These are phyloP conservation scores for Hirtodrosophila alboralis DNA, from an alignment of 2,888 invertebrate genomes.

Conservation along the genomic window DNA sequence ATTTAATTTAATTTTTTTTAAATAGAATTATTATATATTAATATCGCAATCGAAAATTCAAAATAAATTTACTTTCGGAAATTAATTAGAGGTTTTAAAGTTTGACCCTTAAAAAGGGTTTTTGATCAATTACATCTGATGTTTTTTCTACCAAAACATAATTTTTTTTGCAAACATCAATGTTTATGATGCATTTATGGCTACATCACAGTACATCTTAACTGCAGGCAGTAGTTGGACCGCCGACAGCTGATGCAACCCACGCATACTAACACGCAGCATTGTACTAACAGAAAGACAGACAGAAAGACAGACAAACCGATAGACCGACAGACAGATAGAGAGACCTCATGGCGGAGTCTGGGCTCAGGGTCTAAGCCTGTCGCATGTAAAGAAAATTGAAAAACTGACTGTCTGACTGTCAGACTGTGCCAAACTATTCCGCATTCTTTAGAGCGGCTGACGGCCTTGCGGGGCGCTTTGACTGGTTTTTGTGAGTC, in stretches of 20 bases:
- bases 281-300: neutral
- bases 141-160: too few species aligned
- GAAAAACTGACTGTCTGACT: slow-evolving; percentile 36
- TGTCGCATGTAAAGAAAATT: slow-evolving; percentile 44
- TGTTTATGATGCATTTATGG: too few species aligned
- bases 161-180: too few species aligned
- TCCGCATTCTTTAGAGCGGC: slow-evolving; percentile 66
- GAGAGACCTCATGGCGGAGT: slow-evolving; percentile 25
- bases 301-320: neutral
- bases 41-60: too few species aligned
- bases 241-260: slow-evolving; percentile 69
- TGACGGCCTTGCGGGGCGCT: slow-evolving; percentile 46
- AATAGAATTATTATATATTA: too few species aligned
- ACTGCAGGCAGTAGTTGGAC: slow-evolving; percentile 30
- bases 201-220: neutral
- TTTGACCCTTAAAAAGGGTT: too few species aligned
- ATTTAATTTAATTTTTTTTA: too few species aligned
- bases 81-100: too few species aligned
- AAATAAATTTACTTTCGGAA: too few species aligned
- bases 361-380: slow-evolving; percentile 4
- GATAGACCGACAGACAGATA: slow-evolving; percentile 11
- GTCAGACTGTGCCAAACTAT: slow-evolving; percentile 55
- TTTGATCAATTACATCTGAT: too few species aligned
- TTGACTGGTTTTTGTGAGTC: slow-evolving; percentile 14
- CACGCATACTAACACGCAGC: slow-evolving; percentile 37